Conservation (phyloP, 2,113 vertebrate species). For the Elephantulus edwardii region DNA sequence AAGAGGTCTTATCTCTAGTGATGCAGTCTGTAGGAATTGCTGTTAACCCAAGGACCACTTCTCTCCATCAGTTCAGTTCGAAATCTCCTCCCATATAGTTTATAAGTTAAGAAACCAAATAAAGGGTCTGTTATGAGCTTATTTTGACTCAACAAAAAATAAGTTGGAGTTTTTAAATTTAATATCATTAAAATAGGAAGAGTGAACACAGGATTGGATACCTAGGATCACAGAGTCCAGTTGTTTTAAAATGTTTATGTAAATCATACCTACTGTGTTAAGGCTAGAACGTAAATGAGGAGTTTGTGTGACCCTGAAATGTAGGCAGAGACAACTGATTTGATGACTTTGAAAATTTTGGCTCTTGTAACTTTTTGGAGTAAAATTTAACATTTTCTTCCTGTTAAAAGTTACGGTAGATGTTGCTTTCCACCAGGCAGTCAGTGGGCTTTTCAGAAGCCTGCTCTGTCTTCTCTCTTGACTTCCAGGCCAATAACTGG, state of each 20-base stretch:
- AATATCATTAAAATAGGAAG: neutral
- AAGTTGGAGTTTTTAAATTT: no score
- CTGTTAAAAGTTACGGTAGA: neutral
- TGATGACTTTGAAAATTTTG: neutral
- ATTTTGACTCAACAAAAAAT: no score
- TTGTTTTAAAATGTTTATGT: neutral
- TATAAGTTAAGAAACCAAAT: no score
- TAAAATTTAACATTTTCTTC: neutral
- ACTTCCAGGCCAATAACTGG: neutral
- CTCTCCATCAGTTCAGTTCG: no score
- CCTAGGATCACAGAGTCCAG: neutral
- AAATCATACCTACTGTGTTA: neutral
- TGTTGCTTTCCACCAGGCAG: neutral
- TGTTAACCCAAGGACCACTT: no score
- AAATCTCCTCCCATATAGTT: no score
- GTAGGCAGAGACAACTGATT: neutral
- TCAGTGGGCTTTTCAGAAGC: neutral
- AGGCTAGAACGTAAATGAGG: neutral
- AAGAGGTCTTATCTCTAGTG: no score
- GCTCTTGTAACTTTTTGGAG: neutral
- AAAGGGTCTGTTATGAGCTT: no score
- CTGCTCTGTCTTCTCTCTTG: neutral
- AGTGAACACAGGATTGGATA: neutral
- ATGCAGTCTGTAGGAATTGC: no score
- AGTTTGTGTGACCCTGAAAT: neutral